Conservation (phyloP, 2,888 invertebrate species). For the Cinara cedri region DNA sequence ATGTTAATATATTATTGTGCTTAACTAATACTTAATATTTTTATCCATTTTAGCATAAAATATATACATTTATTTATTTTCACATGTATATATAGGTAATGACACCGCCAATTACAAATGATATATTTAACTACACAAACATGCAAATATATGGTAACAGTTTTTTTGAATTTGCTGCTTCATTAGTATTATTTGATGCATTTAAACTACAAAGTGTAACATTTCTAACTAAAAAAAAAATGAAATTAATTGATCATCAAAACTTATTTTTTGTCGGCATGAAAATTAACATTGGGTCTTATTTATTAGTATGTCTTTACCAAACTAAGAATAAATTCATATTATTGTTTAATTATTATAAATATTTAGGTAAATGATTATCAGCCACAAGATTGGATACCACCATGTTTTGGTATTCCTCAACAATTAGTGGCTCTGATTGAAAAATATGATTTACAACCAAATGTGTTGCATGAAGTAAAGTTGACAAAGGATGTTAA, state of each 20-base stretch:
- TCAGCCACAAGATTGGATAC: slow-evolving; percentile 50
- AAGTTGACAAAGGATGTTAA: slow-evolving; percentile 37
- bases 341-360: neutral
- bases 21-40: too few relatives aligned
- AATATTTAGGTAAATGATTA: slow-evolving; percentile 37
- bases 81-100: slow-evolving; percentile 67
- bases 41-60: too few relatives aligned
- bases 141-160: slow-evolving; percentile 89
- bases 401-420: slow-evolving; percentile 56
- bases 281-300: slow-evolving; percentile 57
- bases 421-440: slow-evolving; percentile 38
- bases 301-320: slow-evolving; percentile 54
- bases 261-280: slow-evolving; percentile 81
- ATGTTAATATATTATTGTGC: too few relatives aligned
- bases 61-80: neutral
- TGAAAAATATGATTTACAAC: neutral
- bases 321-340: neutral
- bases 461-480: slow-evolving; percentile 19
- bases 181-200: slow-evolving; percentile 74
- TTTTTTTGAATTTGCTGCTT: slow-evolving; percentile 80
- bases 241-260: slow-evolving; percentile 77
- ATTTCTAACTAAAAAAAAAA: slow-evolving; percentile 75
- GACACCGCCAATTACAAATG: slow-evolving; percentile 75
- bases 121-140: slow-evolving; percentile 80
- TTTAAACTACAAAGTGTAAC: slow-evolving; percentile 79